phyloP scores from a whole-genome alignment of 1,140 invertebrate genomes.

The Bombyx mandarina region DNA sequence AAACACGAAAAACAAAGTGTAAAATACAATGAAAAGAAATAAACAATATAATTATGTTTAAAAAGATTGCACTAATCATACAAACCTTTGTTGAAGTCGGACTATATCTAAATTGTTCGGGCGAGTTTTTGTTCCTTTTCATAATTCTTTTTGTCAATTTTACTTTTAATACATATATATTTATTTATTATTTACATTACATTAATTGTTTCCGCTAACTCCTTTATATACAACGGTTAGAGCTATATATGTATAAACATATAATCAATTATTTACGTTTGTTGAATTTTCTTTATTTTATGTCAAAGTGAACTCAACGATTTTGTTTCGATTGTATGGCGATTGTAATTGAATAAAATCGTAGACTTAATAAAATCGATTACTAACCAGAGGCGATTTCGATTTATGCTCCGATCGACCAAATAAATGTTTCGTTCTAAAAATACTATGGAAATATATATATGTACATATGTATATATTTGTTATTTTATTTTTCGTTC shows the following conservation, averaged over 20 bases:
- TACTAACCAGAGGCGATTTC: slow-evolving; percentile 64
- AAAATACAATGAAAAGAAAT: slow-evolving; percentile 61
- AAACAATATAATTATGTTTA: slow-evolving; percentile 8
- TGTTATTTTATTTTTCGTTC: no score
- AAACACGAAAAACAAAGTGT: slow-evolving; percentile 27
- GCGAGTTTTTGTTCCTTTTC: slow-evolving; percentile 67
- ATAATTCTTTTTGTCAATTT: slow-evolving; percentile 45
- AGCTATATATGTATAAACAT: slow-evolving; percentile 47
- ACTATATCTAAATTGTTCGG: slow-evolving; percentile 49
- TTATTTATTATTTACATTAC: slow-evolving; percentile 57
- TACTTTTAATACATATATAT: slow-evolving; percentile 24
- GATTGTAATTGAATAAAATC: slow-evolving; percentile 12
- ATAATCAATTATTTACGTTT: slow-evolving; percentile 24
- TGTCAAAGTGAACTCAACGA: no score
- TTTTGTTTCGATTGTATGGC: not conserved
- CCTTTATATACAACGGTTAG: slow-evolving; percentile 61
- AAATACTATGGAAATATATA: slow-evolving; percentile 22
- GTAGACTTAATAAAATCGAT: slow-evolving; percentile 26
- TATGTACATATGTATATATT: no score
- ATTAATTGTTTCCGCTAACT: slow-evolving; percentile 41
- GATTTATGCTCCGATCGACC: slow-evolving; percentile 27
- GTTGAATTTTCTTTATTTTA: slow-evolving; percentile 2
- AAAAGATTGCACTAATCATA: slow-evolving; percentile 54
- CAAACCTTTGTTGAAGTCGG: slow-evolving; percentile 18
- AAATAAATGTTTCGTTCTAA: slow-evolving; percentile 13